Conservation (phyloP, 2,113 vertebrate species). For the Tapirus terrestris region DNA sequence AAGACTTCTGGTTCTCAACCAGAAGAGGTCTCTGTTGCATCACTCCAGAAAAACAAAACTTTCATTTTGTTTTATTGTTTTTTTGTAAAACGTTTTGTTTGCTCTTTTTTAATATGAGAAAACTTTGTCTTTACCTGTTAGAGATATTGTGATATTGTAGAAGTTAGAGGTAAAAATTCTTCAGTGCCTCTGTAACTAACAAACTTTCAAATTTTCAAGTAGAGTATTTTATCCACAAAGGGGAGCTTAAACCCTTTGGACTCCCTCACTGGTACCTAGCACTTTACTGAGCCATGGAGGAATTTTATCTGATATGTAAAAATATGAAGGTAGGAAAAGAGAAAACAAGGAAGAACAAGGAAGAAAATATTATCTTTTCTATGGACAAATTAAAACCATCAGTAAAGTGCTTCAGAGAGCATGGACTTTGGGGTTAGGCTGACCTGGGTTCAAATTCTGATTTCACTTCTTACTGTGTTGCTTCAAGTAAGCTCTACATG, state of each 20-base stretch:
- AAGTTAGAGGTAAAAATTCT: background rate
- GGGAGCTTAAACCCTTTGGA: background rate
- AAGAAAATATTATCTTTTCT: background rate
- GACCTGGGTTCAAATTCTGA: background rate
- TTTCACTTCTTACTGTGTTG: background rate
- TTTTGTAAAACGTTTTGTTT: background rate
- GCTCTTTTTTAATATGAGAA: background rate
- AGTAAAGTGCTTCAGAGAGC: background rate
- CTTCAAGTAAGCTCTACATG: background rate
- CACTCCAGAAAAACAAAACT: background rate
- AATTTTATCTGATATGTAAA: background rate
- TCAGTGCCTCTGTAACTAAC: background rate
- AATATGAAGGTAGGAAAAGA: background rate
- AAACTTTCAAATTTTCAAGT: background rate
- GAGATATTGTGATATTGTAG: background rate
- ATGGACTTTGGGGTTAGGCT: background rate
- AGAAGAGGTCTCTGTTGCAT: conserved; percentile 69
- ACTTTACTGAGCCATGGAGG: background rate
- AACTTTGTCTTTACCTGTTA: background rate
- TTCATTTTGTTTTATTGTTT: background rate
- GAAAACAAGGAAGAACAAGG: background rate
- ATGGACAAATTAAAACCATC: background rate
- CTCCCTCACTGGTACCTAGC: background rate
- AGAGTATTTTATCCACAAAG: background rate
- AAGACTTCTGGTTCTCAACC: conserved; percentile 2